A percentile compares a stretch with the other conserved stretches of the same genome.
Conservation (phyloP, 2,113 vertebrate species). For the Stictonetta naevosa region DNA sequence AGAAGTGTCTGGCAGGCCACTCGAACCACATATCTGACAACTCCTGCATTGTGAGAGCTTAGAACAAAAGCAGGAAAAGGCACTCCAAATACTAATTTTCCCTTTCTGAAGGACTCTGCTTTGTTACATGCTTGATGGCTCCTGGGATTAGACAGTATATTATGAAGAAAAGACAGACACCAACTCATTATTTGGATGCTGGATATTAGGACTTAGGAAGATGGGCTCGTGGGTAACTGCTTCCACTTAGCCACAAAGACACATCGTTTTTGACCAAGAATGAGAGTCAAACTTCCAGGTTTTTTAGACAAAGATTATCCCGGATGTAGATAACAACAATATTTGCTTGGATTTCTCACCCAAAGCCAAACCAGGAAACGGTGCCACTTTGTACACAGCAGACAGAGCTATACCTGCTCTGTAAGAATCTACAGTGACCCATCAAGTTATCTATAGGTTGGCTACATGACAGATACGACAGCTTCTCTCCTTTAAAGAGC, state of each 20-base stretch:
- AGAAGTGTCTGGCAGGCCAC: not conserved
- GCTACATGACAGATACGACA: not conserved
- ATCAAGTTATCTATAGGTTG: not conserved
- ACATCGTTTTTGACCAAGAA: not conserved
- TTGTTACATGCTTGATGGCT: not conserved
- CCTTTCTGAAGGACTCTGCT: not conserved
- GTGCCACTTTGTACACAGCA: not conserved
- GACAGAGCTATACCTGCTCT: not conserved
- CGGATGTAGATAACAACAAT: not conserved
- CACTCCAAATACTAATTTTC: not conserved
- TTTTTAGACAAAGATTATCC: not conserved
- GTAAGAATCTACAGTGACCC: not conserved
- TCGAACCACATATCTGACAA: not conserved
- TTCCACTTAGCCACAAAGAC: not conserved
- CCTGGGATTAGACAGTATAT: not conserved
- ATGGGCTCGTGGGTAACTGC: not conserved
- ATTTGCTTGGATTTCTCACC: not conserved
- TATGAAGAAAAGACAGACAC: not conserved
- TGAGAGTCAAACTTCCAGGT: not conserved
- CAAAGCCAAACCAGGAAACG: not conserved
- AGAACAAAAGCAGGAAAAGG: slow-evolving; percentile 52
- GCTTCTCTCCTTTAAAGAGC: not conserved
- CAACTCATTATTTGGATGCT: not conserved
- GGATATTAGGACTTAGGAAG: not conserved
- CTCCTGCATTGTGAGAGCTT: not conserved